These are phyloP conservation scores for Sphaerophoria taeniata DNA, from an alignment of 2,888 invertebrate species.

Conservation along the genomic window DNA sequence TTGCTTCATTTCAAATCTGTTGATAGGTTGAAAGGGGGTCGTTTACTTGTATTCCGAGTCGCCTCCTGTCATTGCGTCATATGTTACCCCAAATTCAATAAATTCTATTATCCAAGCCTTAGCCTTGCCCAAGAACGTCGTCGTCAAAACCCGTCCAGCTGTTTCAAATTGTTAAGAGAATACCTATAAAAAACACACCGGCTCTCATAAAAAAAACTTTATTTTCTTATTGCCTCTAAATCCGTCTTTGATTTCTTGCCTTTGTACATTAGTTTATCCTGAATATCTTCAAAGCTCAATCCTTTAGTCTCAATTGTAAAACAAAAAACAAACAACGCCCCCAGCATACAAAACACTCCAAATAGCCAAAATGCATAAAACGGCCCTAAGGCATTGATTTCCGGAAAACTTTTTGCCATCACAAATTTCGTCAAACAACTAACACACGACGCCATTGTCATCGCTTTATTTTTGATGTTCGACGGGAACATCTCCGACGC, in stretches of 20 bases:
- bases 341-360: slow-evolving; percentile 85
- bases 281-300: slow-evolving; percentile 85
- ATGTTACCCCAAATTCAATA: too few relatives aligned
- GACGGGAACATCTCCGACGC: slow-evolving; percentile 92
- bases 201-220: too few relatives aligned
- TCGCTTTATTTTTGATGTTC: slow-evolving; percentile 89
- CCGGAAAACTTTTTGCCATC: slow-evolving; percentile 88
- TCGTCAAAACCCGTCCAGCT: too few relatives aligned
- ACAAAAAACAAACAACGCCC: slow-evolving; percentile 89
- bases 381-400: slow-evolving; percentile 86
- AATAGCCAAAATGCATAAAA: slow-evolving; percentile 89
- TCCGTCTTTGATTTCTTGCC: neutral
- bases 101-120: too few relatives aligned
- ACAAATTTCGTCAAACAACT: slow-evolving; percentile 91
- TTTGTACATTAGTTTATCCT: neutral
- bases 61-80: too few relatives aligned
- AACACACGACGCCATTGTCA: slow-evolving; percentile 89
- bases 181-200: too few relatives aligned
- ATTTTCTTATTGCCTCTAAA: too few relatives aligned
- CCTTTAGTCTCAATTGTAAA: slow-evolving; percentile 95
- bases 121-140: too few relatives aligned
- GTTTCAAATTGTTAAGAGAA: too few relatives aligned
- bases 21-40: too few relatives aligned
- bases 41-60: too few relatives aligned
- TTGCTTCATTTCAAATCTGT: too few relatives aligned